Percentiles rank a stretch among this genome's conserved stretches.
phyloP scores from a whole-genome alignment of 1,140 invertebrate genomes.

The Octopus sinensis region DNA sequence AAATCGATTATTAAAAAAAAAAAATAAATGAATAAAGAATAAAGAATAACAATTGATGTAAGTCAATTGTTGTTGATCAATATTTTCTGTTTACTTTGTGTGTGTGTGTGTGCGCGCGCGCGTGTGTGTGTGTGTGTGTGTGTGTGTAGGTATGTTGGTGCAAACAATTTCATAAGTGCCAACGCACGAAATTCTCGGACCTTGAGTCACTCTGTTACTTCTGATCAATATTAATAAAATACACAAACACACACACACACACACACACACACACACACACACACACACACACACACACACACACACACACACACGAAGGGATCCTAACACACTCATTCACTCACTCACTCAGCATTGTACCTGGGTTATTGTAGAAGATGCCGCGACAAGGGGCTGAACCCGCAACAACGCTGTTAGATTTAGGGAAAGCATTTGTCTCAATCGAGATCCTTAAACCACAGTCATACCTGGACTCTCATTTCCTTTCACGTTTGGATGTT shows the following conservation, averaged over 20 bases:
- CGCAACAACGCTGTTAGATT: no score
- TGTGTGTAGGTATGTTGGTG: not conserved
- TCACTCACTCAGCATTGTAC: no score
- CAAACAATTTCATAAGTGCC: not conserved
- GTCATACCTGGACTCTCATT: no score
- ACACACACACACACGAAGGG: not conserved
- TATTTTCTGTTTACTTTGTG: not conserved
- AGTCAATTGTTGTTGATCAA: not conserved
- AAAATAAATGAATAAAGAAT: not conserved
- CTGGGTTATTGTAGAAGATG: no score
- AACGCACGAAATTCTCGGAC: no score
- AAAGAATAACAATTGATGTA: not conserved
- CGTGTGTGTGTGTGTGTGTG: not conserved
- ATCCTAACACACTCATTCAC: not conserved
- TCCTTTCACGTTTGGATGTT: no score
- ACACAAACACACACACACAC: not conserved
- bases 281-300: not conserved
- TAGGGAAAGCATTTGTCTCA: no score
- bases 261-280: slow-evolving; percentile 7
- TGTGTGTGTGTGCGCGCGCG: not conserved
- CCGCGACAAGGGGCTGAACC: no score
- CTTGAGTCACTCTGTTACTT: no score
- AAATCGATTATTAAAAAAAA: not conserved
- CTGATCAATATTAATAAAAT: no score
- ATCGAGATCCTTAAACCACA: no score